A percentile compares a stretch with the other conserved stretches of the same genome.
Evolutionary conservation across 2,797 vertebrate species (phyloP).

Genomic region (Heliangelus exortis): DNA sequence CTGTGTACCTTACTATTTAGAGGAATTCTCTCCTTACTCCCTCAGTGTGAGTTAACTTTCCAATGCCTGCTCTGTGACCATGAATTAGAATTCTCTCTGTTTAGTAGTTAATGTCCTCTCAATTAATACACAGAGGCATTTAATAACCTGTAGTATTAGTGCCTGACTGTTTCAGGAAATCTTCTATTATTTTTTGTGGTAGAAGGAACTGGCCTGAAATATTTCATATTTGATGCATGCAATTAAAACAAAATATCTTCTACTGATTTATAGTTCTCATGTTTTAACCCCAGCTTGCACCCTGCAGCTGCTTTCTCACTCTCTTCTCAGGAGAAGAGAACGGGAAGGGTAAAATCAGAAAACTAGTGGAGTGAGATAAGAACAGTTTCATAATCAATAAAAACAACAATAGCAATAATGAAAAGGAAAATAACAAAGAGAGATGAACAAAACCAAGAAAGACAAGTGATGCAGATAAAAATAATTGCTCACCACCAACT

Average conservation of each 20-base stretch:
- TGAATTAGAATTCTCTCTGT: not conserved
- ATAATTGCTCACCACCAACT: too few relatives aligned
- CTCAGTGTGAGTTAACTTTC: not conserved
- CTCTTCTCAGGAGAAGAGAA: too few relatives aligned
- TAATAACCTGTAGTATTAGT: not conserved
- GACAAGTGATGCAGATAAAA: too few relatives aligned
- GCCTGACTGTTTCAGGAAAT: not conserved
- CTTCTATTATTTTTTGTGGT: not conserved
- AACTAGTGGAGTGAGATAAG: too few relatives aligned
- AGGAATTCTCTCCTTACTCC: not conserved
- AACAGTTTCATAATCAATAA: too few relatives aligned
- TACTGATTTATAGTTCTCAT: not conserved
- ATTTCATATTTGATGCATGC: not conserved
- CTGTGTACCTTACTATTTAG: not conserved
- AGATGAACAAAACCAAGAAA: too few relatives aligned
- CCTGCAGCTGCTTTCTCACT: too few relatives aligned
- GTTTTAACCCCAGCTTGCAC: too few relatives aligned
- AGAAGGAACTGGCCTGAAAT: not conserved
- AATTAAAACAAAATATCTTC: not conserved
- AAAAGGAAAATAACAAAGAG: too few relatives aligned
- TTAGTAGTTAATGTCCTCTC: not conserved
- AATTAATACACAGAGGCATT: not conserved
- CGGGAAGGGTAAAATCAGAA: too few relatives aligned
- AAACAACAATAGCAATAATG: too few relatives aligned
- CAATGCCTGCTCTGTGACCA: not conserved